These are phyloP conservation scores for Corella eumyota DNA, from an alignment of 23 tunicate genomes.

Conservation along the genomic window DNA sequence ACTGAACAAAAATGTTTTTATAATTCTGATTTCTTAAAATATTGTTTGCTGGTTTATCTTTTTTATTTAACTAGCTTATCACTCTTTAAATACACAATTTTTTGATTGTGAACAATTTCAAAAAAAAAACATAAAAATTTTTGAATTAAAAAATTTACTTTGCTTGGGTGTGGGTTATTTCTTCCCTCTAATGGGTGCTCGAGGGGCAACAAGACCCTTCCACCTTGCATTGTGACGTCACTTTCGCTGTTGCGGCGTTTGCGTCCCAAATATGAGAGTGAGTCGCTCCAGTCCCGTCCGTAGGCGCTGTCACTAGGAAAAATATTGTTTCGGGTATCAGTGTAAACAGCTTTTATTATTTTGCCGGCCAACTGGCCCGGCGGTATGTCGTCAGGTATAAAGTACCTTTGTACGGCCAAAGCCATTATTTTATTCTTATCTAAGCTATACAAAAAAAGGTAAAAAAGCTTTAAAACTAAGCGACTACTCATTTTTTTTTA, in stretches of 20 bases:
- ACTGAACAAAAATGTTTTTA: too few relatives aligned
- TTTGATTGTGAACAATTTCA: neutral
- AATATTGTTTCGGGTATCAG: slow-evolving; percentile 58
- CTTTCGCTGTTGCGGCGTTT: slow-evolving; percentile 15
- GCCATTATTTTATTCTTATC: too few relatives aligned
- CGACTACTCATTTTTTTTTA: too few relatives aligned
- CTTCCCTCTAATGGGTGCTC: slow-evolving; percentile 76
- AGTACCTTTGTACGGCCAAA: slow-evolving; percentile 26
- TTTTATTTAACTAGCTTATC: too few relatives aligned
- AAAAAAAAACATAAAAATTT: neutral
- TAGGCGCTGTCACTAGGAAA: slow-evolving; percentile 85
- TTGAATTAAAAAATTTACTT: slow-evolving; percentile 35
- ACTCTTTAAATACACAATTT: neutral
- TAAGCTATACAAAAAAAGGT: too few relatives aligned
- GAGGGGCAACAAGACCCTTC: slow-evolving; percentile 40
- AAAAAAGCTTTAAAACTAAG: too few relatives aligned
- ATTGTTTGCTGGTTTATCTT: too few relatives aligned
- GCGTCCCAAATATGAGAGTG: slow-evolving; percentile 27
- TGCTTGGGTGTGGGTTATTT: slow-evolving; percentile 78
- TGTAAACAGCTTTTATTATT: slow-evolving; percentile 69
- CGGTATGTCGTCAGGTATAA: slow-evolving; percentile 35
- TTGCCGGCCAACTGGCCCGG: slow-evolving; percentile 74
- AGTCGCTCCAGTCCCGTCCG: slow-evolving; percentile 59
- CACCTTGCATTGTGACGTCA: slow-evolving; percentile 19
- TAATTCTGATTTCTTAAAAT: too few relatives aligned